A percentile compares a stretch with the other conserved stretches of the same genome.
phyloP scores from a whole-genome alignment of 2,113 vertebrate genomes.

The Labeo rohita region DNA sequence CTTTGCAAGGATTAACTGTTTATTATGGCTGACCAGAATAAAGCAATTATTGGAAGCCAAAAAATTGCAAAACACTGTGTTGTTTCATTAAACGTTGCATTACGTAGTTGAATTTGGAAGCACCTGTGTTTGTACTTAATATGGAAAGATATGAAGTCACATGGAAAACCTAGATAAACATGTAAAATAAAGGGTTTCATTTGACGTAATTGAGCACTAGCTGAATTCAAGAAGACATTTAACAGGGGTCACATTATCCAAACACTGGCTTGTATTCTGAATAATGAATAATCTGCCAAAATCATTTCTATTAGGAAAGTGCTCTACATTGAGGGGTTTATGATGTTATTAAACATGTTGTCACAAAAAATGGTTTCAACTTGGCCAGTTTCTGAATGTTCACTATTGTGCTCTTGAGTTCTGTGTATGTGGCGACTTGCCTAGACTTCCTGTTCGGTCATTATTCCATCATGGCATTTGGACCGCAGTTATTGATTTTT shows the following conservation, averaged over 20 bases:
- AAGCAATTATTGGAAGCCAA: neutral
- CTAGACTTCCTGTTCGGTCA: constrained; percentile 18
- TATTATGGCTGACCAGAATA: neutral
- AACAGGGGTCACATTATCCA: neutral
- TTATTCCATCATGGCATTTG: constrained; percentile 46
- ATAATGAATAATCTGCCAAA: constrained; percentile 5
- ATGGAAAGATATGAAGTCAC: neutral
- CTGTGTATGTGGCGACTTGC: constrained; percentile 31
- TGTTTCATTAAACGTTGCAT: neutral
- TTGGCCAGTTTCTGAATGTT: constrained; percentile 43
- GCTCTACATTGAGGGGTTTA: constrained; percentile 13
- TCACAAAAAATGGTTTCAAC: constrained; percentile 40
- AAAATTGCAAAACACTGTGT: neutral
- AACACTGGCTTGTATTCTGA: constrained; percentile 41
- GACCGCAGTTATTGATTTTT: constrained; percentile 43
- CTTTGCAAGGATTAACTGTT: neutral
- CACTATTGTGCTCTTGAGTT: constrained; percentile 44
- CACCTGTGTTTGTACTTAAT: neutral
- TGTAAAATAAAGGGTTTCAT: neutral
- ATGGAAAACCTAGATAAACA: neutral
- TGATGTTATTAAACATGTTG: constrained; percentile 52
- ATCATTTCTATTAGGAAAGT: neutral
- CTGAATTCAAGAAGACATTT: constrained; percentile 3
- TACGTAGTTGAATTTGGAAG: neutral
- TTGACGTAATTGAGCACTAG: neutral